Evolutionary conservation across 2,113 vertebrate species (phyloP).

Genomic region (Perca schrenkii): DNA sequence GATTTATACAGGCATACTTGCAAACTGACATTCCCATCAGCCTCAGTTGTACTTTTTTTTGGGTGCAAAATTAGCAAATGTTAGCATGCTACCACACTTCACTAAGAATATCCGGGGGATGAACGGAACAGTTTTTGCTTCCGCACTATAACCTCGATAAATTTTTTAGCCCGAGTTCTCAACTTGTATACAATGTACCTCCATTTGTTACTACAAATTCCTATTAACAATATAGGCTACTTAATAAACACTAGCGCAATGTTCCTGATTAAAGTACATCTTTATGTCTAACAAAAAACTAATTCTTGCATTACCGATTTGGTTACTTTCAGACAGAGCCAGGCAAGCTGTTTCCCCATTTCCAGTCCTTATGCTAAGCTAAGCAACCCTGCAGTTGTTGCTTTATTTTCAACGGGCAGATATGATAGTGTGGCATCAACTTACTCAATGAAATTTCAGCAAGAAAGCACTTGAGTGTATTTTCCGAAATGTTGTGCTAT

Average conservation of each 20-base stretch:
- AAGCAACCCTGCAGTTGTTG: not conserved
- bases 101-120: too few species aligned
- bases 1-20: not conserved
- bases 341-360: not conserved
- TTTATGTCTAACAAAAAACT: not conserved
- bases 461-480: not conserved
- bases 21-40: not conserved
- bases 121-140: too few species aligned
- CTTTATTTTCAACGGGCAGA: not conserved
- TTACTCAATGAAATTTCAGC: not conserved
- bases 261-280: too few species aligned
- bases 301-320: not conserved
- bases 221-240: too few species aligned
- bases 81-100: not conserved
- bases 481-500: not conserved
- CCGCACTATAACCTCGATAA: too few species aligned
- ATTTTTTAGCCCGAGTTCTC: too few species aligned
- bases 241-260: too few species aligned
- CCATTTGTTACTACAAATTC: too few species aligned
- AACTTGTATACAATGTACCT: too few species aligned
- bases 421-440: not conserved
- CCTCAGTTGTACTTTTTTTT: not conserved
- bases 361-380: constrained; percentile 1
- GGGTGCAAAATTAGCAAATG: not conserved
- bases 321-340: not conserved